Evolutionary conservation across 2,888 invertebrate species (phyloP).

Genomic region (Drosophila siamana): DNA sequence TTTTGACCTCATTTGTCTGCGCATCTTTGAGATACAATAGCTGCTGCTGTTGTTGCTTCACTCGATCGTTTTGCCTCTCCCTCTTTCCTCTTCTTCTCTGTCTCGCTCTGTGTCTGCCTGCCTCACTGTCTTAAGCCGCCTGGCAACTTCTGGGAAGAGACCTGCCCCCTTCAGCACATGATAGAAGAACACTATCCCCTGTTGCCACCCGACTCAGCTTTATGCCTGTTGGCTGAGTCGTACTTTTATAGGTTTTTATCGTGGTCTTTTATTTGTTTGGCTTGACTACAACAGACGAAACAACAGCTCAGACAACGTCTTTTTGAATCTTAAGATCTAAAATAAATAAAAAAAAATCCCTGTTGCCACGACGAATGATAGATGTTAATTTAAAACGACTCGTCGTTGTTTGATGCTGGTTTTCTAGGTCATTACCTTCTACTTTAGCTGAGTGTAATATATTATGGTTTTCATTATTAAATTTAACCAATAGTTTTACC

Average conservation of each 20-base stretch:
- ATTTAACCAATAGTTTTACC: conserved; percentile 35
- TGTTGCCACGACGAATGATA: conserved; percentile 60
- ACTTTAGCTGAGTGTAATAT: conserved; percentile 55
- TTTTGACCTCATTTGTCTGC: conserved; percentile 82
- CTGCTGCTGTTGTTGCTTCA: conserved; percentile 9
- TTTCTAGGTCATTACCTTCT: conserved; percentile 72
- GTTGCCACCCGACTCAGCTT: not conserved
- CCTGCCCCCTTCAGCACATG: conserved; percentile 39
- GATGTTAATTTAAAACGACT: conserved; percentile 62
- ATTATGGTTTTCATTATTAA: not conserved
- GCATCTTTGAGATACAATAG: conserved; percentile 40
- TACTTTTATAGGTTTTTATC: conserved; percentile 51
- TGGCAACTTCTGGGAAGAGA: conserved; percentile 63
- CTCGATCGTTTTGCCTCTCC: not conserved
- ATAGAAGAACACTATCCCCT: conserved; percentile 32
- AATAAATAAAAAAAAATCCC: not conserved
- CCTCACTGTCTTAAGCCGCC: conserved; percentile 45
- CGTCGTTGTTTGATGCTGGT: conserved; percentile 9
- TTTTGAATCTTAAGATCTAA: conserved; percentile 11
- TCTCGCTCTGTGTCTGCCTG: conserved; percentile 16
- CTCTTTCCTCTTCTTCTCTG: not conserved
- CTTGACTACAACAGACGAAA: conserved; percentile 23
- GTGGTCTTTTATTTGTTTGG: conserved; percentile 63
- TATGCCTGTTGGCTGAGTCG: conserved; percentile 21
- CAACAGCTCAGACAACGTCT: conserved; percentile 14